Evolutionary conservation across 2,888 invertebrate species (phyloP).

Genomic region (Agriopis leucophaearia): DNA sequence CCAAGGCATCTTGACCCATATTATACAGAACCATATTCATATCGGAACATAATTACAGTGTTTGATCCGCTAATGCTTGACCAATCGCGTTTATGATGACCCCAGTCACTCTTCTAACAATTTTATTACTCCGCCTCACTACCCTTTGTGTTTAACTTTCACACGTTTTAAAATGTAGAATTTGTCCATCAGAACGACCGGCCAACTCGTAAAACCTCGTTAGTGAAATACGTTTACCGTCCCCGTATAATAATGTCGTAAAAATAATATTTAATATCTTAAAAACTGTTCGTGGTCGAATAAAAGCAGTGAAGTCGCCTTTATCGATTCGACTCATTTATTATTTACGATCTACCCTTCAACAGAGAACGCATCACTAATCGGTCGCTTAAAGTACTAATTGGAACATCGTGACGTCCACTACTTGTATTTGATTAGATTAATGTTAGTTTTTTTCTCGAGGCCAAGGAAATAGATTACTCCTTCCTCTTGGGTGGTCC

Average conservation of each 20-base stretch:
- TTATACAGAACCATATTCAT: slow-evolving; percentile 80
- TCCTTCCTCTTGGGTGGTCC: slow-evolving; percentile 69
- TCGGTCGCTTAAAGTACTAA: slow-evolving; percentile 52
- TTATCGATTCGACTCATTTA: slow-evolving; percentile 40
- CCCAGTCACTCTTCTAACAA: slow-evolving; percentile 63
- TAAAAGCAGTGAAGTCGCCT: slow-evolving; percentile 34
- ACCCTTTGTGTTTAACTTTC: slow-evolving; percentile 78
- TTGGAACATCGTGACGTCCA: slow-evolving; percentile 63
- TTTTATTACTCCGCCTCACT: slow-evolving; percentile 59
- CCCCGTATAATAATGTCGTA: slow-evolving; percentile 80
- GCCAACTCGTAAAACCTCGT: slow-evolving; percentile 75
- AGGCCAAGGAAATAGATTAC: slow-evolving; percentile 61
- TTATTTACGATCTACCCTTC: slow-evolving; percentile 39
- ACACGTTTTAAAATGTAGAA: slow-evolving; percentile 80
- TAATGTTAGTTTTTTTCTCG: slow-evolving; percentile 53
- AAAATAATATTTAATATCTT: slow-evolving; percentile 71
- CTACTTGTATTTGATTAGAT: slow-evolving; percentile 60
- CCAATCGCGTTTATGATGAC: slow-evolving; percentile 76
- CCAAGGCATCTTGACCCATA: slow-evolving; percentile 80
- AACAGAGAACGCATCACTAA: slow-evolving; percentile 50
- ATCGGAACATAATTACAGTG: slow-evolving; percentile 63
- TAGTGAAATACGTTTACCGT: slow-evolving; percentile 64
- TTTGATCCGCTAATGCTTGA: slow-evolving; percentile 78
- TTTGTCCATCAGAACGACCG: slow-evolving; percentile 72
- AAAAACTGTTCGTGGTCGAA: slow-evolving; percentile 47